Base-by-base conservation (phyloP, 2,888 invertebrate genomes). In the Crocallis elinguaria region DNA sequence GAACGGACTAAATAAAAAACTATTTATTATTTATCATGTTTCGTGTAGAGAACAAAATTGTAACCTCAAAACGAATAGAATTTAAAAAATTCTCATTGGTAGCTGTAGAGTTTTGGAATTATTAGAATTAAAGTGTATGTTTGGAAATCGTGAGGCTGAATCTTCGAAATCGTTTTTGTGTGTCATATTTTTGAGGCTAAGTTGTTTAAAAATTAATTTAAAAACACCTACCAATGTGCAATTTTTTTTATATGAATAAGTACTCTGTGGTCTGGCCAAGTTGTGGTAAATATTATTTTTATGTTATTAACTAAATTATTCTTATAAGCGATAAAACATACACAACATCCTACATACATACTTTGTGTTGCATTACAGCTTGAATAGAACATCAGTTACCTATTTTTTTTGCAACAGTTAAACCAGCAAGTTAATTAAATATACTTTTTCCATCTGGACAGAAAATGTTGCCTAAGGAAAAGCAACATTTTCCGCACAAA, bases 81-180 rank as follows among this genome's bases (percentile, higher is more conserved):
- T 71, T 75, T 70, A 56, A 62, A 71, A 73, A 79, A 77, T 74
- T 83, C 82, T 83, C 81, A 62, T 63, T 77, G 77, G 54, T 80
- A 82, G 79, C 75, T 69, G 77, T 79, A 78, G 78, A 50, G 59
- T 66, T 73, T 78, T 45, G 67, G 65, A 70, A 69, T 71, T 73
- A 66, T 62, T 73, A 69, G 66, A 65, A 60, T 61, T 38, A 44
- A 57, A 49, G 50, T 44, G 45, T 49, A 57, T 45, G 43, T 43
- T 36, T 53, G 45, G 50, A 59, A 54, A 25, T 38, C n/a, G 42
- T 48, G 60, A 66, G 64, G 64, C 60, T 67, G 58, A 58, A 59
- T 55, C 49, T 49, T 21, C 29, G 57, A 37, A 56, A 49, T 66
- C 51, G 43, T 42, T 27, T 49, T 46, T 54, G 36, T 57, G 60